A percentile compares a stretch with the other conserved stretches of the same genome.
Evolutionary conservation across 1,140 invertebrate genomes (phyloP).

Genomic region (Orchesella cincta): DNA sequence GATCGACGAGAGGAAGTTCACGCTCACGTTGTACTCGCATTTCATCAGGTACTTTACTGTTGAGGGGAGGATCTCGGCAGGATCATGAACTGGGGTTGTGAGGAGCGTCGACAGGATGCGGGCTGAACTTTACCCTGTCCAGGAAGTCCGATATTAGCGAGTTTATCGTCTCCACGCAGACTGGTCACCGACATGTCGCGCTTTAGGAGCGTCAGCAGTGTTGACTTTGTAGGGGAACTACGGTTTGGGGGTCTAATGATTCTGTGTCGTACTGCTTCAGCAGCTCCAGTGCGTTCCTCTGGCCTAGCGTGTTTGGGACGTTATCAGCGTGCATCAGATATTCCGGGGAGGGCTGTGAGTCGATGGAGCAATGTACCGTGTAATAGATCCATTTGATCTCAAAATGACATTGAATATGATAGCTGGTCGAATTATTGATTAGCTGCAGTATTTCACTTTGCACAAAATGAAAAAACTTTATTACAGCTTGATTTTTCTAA

Average conservation of each 20-base stretch:
- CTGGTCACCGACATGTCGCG: background rate
- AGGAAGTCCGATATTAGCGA: background rate
- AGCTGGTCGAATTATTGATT: no score
- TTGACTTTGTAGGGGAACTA: background rate
- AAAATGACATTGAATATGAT: no score
- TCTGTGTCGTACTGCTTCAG: background rate
- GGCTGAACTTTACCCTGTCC: background rate
- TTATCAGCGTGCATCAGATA: background rate
- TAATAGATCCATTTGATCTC: no score
- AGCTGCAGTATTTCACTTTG: no score
- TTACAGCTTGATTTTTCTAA: no score
- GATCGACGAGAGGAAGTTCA: background rate
- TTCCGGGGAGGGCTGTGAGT: background rate
- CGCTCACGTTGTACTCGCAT: background rate
- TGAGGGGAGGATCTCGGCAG: background rate
- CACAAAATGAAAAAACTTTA: no score
- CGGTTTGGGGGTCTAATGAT: background rate
- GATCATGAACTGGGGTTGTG: background rate
- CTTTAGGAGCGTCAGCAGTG: background rate
- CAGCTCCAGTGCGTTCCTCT: background rate
- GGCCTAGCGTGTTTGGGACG: background rate
- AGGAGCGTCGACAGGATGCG: background rate
- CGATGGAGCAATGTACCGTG: no score
- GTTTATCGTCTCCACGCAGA: background rate
- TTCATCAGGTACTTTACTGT: conserved; percentile 12